A percentile compares a stretch with the other conserved stretches of the same genome.
Conservation (phyloP, 1,140 invertebrate genomes). For the Dendrolimus kikuchii region DNA sequence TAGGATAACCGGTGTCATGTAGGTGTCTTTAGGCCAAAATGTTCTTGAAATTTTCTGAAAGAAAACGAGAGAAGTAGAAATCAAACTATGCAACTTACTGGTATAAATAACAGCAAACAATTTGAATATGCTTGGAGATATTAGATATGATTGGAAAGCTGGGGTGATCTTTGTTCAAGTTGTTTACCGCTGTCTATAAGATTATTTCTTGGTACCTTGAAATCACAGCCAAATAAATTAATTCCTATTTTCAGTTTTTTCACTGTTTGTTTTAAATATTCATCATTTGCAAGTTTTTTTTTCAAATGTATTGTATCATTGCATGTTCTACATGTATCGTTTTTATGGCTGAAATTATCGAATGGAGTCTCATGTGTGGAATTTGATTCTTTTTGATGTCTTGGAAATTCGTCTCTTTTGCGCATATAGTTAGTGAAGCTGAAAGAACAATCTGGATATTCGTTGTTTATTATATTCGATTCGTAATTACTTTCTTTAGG, state of each 20-base stretch:
- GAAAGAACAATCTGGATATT: constrained; percentile 20
- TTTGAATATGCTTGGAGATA: neutral
- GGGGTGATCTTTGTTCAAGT: too few relatives aligned
- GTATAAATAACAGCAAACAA: neutral
- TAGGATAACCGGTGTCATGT: constrained; percentile 50
- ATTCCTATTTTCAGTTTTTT: constrained; percentile 61
- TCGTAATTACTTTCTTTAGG: constrained; percentile 15
- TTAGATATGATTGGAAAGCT: neutral
- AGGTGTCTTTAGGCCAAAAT: constrained; percentile 44
- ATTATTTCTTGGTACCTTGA: constrained; percentile 35
- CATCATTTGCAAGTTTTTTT: constrained; percentile 31
- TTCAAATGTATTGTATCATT: constrained; percentile 41
- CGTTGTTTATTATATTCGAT: constrained; percentile 6
- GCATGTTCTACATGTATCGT: constrained; percentile 36
- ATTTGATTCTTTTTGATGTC: constrained; percentile 5
- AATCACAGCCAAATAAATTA: constrained; percentile 62
- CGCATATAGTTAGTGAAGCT: constrained; percentile 52
- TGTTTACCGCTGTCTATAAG: too few relatives aligned
- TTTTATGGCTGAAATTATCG: constrained; percentile 5
- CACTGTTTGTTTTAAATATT: constrained; percentile 38
- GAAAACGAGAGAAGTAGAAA: constrained; percentile 4
- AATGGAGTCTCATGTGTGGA: neutral
- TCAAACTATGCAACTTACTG: neutral
- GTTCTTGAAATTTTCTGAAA: constrained; percentile 57
- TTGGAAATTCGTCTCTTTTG: constrained; percentile 28